Evolutionary conservation across 2,888 invertebrate species (phyloP), one percentile per base, ranked within the genome.

Genomic region (Drosophila pseudotalamancana): DNA sequence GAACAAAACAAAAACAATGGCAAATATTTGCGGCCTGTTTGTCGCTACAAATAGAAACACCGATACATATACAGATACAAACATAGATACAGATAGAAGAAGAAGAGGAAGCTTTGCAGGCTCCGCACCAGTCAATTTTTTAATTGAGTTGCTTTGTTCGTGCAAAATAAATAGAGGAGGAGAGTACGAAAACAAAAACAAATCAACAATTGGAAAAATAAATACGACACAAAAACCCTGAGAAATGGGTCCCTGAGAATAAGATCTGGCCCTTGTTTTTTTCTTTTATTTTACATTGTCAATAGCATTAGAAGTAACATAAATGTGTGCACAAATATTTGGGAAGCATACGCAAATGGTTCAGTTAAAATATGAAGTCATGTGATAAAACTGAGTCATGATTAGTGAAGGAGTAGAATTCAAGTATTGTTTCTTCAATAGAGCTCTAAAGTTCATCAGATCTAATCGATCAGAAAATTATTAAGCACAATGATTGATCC

Each of bases 1-100:
- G 40, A 40, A 49, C 39, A 46, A 27, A 72, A 32, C 61, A 63
- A 61, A n/a, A 66, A 62, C 64, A 72, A 65, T 78, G 64, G 68
- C 72, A 83, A 81, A 81, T 83, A 83, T 80, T 81, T 83, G 83
- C 78, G 73, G 66, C 61, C 63, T 59, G 31, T 55, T 70, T 63
- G 78, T 70, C 60, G 42, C 56, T 29, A 32, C 50, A 35, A 35
- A 66, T 53, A 66, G 29, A 65, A 46, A 55, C 21, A 53, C 16
- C 35, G 5, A 55, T 21, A 12, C 23, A 25, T 5, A 45, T 6
- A 45, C 11, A 29, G 12, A 40, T 3, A 29, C 40, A 21, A n/a
- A n/a, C n/a, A n/a, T n/a, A n/a, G n/a, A n/a, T n/a, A n/a, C n/a
- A n/a, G n/a, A n/a, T n/a, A 6, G 27, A 4, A 25, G 6, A 11